Evolutionary conservation across 1,140 invertebrate species (phyloP).

Genomic region (Pseudomyrmex sp.): DNA sequence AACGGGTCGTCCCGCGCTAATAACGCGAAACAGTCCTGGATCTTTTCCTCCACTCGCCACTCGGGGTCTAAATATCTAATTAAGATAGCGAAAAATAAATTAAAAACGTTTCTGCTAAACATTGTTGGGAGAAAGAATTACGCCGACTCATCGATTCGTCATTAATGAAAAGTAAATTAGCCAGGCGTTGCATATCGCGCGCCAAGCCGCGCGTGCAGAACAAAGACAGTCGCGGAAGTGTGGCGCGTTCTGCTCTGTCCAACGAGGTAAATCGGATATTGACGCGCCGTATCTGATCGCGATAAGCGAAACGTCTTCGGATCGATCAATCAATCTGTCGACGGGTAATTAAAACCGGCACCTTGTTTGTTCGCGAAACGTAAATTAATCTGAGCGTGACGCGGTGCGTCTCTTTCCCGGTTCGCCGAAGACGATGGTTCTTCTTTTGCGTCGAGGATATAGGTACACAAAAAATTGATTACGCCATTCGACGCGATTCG

Average conservation of each 20-base stretch:
- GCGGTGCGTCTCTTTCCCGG: conserved; percentile 29
- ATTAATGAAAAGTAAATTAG: conserved; percentile 60
- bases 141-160: conserved; percentile 47
- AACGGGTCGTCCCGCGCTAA: conserved; percentile 8
- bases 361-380: conserved; percentile 69
- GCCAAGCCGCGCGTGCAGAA: conserved; percentile 11
- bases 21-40: neutral
- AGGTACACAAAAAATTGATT: conserved; percentile 57
- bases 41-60: neutral
- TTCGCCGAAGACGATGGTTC: neutral
- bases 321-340: conserved; percentile 74
- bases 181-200: conserved; percentile 14
- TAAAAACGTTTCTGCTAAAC: conserved; percentile 24
- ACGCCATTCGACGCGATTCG: conserved; percentile 25
- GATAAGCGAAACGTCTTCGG: conserved; percentile 47
- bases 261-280: conserved; percentile 34
- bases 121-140: conserved; percentile 21
- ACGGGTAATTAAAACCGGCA: conserved; percentile 70
- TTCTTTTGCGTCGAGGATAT: conserved; percentile 2
- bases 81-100: conserved; percentile 50
- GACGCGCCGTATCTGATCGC: conserved; percentile 65
- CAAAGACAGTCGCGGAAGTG: conserved; percentile 42
- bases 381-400: conserved; percentile 66
- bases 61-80: conserved; percentile 53
- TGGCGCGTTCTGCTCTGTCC: conserved; percentile 24